Conservation (phyloP, 2,113 vertebrate species). For the Mirza zaza region DNA sequence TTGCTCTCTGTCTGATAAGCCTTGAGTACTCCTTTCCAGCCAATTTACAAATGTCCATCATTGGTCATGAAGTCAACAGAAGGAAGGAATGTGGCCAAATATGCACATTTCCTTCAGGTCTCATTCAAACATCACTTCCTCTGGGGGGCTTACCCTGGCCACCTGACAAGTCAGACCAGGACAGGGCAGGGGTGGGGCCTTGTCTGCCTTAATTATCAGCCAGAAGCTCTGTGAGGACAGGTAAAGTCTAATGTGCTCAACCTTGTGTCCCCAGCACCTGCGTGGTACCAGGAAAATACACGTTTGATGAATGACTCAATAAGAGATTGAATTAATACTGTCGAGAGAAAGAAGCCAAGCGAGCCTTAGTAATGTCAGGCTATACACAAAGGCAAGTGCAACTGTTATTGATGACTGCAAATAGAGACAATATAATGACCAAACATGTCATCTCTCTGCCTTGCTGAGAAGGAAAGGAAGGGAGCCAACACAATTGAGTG, state of each 20-base stretch:
- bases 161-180: background rate
- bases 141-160: no score
- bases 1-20: slow-evolving; percentile 11
- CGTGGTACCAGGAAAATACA: background rate
- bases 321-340: background rate
- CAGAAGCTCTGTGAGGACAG: background rate
- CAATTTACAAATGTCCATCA: background rate
- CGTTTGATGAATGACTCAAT: background rate
- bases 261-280: background rate
- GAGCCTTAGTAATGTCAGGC: background rate
- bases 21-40: background rate
- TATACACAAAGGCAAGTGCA: background rate
- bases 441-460: background rate
- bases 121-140: background rate
- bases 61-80: background rate
- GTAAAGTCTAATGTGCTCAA: background rate
- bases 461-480: background rate
- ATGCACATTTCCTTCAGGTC: background rate
- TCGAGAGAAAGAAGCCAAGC: background rate
- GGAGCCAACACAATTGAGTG: background rate
- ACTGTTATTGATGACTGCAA: background rate
- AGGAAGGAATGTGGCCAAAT: background rate
- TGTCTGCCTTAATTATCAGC: background rate
- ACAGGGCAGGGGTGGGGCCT: background rate
- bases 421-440: background rate